Base-by-base conservation (phyloP, 2,888 invertebrate species). In the Theretra japonica region DNA sequence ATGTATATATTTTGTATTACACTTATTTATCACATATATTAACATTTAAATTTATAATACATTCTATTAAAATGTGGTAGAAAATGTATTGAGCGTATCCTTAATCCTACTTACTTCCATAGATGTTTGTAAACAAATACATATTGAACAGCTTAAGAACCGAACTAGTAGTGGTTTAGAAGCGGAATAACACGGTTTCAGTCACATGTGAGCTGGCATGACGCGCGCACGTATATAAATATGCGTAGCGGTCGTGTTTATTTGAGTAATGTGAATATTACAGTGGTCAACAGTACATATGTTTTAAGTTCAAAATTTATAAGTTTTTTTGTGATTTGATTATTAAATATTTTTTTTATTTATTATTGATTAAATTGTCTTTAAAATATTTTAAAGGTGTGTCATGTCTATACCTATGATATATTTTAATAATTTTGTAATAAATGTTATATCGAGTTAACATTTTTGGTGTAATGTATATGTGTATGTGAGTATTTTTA, bases 91-190 rank as follows among this genome's bases (percentile, higher is more conserved):
- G 53, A n/a, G 28, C 28, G 5, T 28, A 28, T 28, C 28, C 28
- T 28, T 28, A 28, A 28, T 28, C 2, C 5, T 28, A 1, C 2
- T 6, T n/a, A 19, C 15, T n/a, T 15, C 19, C 28, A 60, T 30
- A 33, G 25, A 60, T 60, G 30, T 33, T 60, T 60, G 30, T 60
- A 60, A n/a, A 60, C 30, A 60, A 28, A 17, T 59, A 25, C n/a
- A 30, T 8, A 33, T 0, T n/a, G n/a, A 19, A 30, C n/a, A 33
- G 28, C 28, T 58, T 58, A 19, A 28, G 30, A 15, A 60, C 7
- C n/a, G 19, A 17, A 59, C 30, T 30, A 59, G 53, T 53, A n/a
- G 41, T 23, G 59, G 19, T 33, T 60, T 19, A 0, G 30, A n/a
- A 60, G 25, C 8, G 33, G 33, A 60, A 60, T 60, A 59, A 58